Conservation (phyloP, 1,140 invertebrate genomes). For the Drosophila santomea region DNA sequence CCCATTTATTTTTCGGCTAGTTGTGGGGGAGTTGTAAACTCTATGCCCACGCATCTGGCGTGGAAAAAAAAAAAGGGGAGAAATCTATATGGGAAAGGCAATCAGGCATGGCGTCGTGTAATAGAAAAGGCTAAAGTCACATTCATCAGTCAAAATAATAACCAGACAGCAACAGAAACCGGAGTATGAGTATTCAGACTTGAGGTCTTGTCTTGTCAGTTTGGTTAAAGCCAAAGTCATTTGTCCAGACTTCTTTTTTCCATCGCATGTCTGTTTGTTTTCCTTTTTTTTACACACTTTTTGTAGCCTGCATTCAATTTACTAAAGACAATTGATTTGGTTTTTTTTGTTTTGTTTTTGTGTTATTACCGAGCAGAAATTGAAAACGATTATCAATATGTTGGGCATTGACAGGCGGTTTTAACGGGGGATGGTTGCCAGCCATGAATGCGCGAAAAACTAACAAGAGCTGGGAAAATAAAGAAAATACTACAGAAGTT, state of each 20-base stretch:
- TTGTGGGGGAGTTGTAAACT: conserved; percentile 1
- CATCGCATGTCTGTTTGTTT: not conserved
- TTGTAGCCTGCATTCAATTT: conserved; percentile 67
- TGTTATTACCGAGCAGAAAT: conserved; percentile 45
- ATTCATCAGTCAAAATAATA: conserved; percentile 57
- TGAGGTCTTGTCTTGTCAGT: conserved; percentile 41
- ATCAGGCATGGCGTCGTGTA: conserved; percentile 33
- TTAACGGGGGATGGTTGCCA: not conserved
- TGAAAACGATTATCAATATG: conserved; percentile 81
- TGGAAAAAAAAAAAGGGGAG: conserved; percentile 32
- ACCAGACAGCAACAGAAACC: conserved; percentile 37
- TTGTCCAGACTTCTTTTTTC: conserved; percentile 16
- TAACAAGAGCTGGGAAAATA: conserved; percentile 49
- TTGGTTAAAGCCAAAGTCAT: conserved; percentile 45
- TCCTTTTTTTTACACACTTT: conserved; percentile 3
- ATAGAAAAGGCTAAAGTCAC: conserved; percentile 47
- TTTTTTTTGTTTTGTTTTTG: conserved; percentile 46
- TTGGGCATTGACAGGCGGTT: conserved; percentile 53
- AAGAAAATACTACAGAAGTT: conserved; percentile 16
- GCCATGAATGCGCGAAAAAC: conserved; percentile 66
- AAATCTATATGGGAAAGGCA: conserved; percentile 34
- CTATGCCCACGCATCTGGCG: conserved; percentile 34
- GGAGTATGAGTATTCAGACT: conserved; percentile 11
- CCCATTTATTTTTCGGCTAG: conserved; percentile 1
- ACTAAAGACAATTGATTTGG: conserved; percentile 72